Percentiles rank a stretch among this genome's conserved stretches.
Evolutionary conservation across 2,888 invertebrate genomes (phyloP).

Genomic region (Aporophyla lueneburgensis): DNA sequence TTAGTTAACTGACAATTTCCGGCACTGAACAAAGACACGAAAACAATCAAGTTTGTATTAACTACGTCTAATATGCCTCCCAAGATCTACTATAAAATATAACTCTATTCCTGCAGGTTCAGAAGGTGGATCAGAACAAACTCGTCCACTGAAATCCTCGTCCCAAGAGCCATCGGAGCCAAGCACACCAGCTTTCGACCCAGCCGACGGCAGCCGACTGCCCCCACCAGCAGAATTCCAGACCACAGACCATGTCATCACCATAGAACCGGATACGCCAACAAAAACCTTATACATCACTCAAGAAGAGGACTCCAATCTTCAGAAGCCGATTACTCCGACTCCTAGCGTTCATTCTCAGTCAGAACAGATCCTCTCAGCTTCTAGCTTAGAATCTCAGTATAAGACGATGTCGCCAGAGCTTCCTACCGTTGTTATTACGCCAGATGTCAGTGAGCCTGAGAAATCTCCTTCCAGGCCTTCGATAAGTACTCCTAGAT

Average conservation of each 20-base stretch:
- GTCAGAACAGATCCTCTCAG: conserved; percentile 84
- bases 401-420: conserved; percentile 70
- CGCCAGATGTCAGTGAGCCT: conserved; percentile 51
- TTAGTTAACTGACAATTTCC: conserved; percentile 23
- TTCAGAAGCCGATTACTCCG: conserved; percentile 84
- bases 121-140: conserved; percentile 79
- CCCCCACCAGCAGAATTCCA: conserved; percentile 77
- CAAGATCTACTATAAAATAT: background rate
- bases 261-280: conserved; percentile 83
- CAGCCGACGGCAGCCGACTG: conserved; percentile 71
- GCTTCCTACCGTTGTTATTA: conserved; percentile 52
- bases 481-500: conserved; percentile 69
- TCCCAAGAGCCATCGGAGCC: conserved; percentile 81
- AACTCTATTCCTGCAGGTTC: conserved; percentile 69
- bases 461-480: conserved; percentile 62
- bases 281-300: conserved; percentile 81
- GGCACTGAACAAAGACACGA: conserved; percentile 2
- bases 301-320: conserved; percentile 79
- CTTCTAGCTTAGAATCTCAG: conserved; percentile 80
- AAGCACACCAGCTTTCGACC: conserved; percentile 76
- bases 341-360: conserved; percentile 77
- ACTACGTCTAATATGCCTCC: background rate
- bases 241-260: conserved; percentile 78
- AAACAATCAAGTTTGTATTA: conserved; percentile 7
- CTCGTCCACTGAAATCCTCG: conserved; percentile 78